A percentile compares a stretch with the other conserved stretches of the same genome.
Evolutionary conservation across 2,113 vertebrate genomes (phyloP).

Genomic region (Romanogobio albipinnatus): DNA sequence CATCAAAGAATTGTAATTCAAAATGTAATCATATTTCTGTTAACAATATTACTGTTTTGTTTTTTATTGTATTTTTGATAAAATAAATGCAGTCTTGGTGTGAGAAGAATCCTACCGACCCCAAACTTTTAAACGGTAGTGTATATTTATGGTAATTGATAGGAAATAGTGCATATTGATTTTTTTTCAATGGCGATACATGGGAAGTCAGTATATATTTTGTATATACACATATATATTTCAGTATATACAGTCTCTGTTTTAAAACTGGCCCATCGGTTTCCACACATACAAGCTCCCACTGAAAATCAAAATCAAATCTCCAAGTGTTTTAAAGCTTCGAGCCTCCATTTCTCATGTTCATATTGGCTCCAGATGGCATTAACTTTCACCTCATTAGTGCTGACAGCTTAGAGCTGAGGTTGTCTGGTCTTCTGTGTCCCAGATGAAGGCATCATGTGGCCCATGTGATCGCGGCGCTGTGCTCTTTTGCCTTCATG

Average conservation of each 20-base stretch:
- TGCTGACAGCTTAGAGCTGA: constrained; percentile 28
- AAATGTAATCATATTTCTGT: no score
- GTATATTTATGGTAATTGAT: neutral
- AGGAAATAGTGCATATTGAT: neutral
- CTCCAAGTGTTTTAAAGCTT: constrained; percentile 11
- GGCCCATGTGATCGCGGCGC: constrained; percentile 97
- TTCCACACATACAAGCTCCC: neutral
- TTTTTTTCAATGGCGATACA: neutral
- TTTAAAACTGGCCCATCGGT: constrained; percentile 13
- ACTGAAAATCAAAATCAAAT: neutral
- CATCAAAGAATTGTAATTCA: neutral
- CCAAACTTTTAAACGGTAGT: neutral
- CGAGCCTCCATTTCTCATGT: constrained; percentile 5
- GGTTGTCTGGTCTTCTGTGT: constrained; percentile 29
- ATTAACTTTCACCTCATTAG: constrained; percentile 34
- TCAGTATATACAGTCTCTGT: neutral
- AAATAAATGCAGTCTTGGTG: neutral
- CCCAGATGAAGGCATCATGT: constrained; percentile 81
- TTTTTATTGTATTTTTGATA: neutral
- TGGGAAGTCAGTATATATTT: neutral
- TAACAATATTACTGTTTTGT: no score
- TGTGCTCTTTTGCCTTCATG: constrained; percentile 99
- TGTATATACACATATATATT: no score
- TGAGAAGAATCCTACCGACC: neutral
- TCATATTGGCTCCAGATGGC: constrained; percentile 38